These are phyloP conservation scores for Meloidogyne floridensis DNA, from an alignment of 1,140 invertebrate genomes.

Conservation along the genomic window DNA sequence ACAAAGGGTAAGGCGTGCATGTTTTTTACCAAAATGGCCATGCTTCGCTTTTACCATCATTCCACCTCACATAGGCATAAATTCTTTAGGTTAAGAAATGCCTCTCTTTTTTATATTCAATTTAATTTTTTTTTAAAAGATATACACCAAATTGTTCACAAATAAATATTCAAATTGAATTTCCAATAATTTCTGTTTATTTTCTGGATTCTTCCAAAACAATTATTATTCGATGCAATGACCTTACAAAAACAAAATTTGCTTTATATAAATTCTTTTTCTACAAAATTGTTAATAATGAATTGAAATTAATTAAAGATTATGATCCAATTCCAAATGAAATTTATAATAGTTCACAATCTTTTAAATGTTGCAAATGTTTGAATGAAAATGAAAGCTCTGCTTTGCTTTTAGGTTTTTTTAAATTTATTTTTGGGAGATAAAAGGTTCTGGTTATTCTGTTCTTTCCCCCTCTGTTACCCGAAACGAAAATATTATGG, in stretches of 20 bases:
- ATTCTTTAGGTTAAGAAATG: too few relatives aligned
- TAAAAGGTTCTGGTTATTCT: too few relatives aligned
- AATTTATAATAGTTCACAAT: too few relatives aligned
- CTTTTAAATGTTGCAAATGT: conserved; percentile 32
- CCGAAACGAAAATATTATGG: too few relatives aligned
- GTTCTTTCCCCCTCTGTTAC: too few relatives aligned
- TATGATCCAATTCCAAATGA: too few relatives aligned
- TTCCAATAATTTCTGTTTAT: conserved; percentile 34
- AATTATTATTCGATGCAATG: conserved; percentile 28
- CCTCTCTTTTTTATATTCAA: too few relatives aligned
- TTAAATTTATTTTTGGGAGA: background rate
- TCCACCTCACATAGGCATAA: too few relatives aligned
- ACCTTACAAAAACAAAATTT: conserved; percentile 4
- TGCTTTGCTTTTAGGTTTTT: conserved; percentile 38
- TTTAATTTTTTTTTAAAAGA: conserved; percentile 15
- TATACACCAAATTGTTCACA: conserved; percentile 23
- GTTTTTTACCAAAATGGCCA: too few relatives aligned
- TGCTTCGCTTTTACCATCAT: too few relatives aligned
- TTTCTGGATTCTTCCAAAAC: conserved; percentile 30
- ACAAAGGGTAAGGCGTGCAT: too few relatives aligned
- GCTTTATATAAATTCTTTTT: background rate
- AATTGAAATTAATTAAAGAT: background rate
- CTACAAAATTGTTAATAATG: background rate
- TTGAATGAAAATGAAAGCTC: conserved; percentile 27
- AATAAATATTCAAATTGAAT: conserved; percentile 18